Percentiles rank a stretch among this genome's conserved stretches.
Evolutionary conservation across 2,888 invertebrate species (phyloP).

Genomic region (Pristionchus entomophagus): DNA sequence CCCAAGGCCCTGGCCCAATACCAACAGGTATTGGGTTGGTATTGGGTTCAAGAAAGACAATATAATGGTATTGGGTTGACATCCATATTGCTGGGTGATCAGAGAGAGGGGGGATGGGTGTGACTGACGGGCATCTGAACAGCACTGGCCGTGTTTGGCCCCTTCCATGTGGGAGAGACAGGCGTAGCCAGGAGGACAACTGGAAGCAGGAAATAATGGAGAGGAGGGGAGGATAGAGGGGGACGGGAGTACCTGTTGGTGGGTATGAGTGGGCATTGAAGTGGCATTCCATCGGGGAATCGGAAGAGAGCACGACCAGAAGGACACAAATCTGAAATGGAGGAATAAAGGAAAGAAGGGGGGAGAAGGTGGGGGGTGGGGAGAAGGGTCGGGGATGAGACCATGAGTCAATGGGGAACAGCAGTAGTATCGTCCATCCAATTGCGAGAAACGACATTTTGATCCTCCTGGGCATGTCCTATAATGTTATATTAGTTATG

Average conservation of each 20-base stretch:
- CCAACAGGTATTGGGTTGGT: too few relatives aligned
- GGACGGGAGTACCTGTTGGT: neutral
- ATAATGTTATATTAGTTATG: too few relatives aligned
- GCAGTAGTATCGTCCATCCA: constrained; percentile 63
- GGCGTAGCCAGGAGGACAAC: constrained; percentile 48
- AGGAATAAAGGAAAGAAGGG: neutral
- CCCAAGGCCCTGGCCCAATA: too few relatives aligned
- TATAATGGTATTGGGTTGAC: too few relatives aligned
- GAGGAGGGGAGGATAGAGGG: neutral
- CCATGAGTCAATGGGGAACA: constrained; percentile 52
- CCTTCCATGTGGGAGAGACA: constrained; percentile 61
- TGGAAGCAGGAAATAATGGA: neutral
- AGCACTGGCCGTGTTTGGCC: constrained; percentile 65
- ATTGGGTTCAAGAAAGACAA: too few relatives aligned
- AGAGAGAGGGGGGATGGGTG: neutral
- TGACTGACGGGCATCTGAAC: constrained; percentile 61
- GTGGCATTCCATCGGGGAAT: constrained; percentile 53
- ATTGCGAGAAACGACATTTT: constrained; percentile 61
- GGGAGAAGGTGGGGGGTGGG: too few relatives aligned
- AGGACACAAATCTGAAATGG: constrained; percentile 56
- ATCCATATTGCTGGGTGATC: too few relatives aligned
- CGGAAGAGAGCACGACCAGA: constrained; percentile 60
- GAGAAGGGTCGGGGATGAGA: constrained; percentile 52
- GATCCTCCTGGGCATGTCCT: constrained; percentile 62
- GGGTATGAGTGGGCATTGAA: constrained; percentile 49